Conservation (phyloP, 2,888 invertebrate species). For the Epistrophella euchroma region DNA sequence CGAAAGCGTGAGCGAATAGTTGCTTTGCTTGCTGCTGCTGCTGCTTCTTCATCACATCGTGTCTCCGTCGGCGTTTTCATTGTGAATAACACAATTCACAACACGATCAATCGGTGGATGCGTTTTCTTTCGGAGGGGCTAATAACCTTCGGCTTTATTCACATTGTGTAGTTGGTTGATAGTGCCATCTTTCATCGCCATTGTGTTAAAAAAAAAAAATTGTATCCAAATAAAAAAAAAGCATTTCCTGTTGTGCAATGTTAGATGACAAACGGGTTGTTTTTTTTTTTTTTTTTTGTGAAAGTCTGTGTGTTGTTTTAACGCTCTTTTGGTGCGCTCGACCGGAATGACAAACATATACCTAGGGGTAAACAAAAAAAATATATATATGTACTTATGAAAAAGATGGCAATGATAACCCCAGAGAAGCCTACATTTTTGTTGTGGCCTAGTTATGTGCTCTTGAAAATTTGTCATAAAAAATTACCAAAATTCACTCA, state of each 20-base stretch:
- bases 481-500: too few species aligned
- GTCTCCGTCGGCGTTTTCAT: neutral
- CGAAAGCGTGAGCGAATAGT: constrained; percentile 26
- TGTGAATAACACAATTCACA: constrained; percentile 4
- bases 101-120: constrained; percentile 39
- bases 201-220: constrained; percentile 8
- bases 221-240: constrained; percentile 43
- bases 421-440: constrained; percentile 22
- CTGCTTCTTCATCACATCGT: neutral
- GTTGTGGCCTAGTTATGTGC: constrained; percentile 55
- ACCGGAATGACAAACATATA: constrained; percentile 42
- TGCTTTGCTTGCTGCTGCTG: constrained; percentile 3
- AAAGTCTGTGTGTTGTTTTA: constrained; percentile 24
- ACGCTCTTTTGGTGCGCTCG: constrained; percentile 33
- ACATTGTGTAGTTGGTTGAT: constrained; percentile 24
- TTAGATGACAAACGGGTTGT: constrained; percentile 24
- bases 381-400: neutral
- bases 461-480: neutral
- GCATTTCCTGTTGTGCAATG: constrained; percentile 69
- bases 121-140: constrained; percentile 45
- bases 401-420: constrained; percentile 39
- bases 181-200: constrained; percentile 19
- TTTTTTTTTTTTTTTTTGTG: constrained; percentile 20
- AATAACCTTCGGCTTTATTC: constrained; percentile 59
- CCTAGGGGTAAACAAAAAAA: constrained; percentile 27